Base-by-base conservation (phyloP, 1,140 invertebrate genomes). In the Lanistes nyassanus region DNA sequence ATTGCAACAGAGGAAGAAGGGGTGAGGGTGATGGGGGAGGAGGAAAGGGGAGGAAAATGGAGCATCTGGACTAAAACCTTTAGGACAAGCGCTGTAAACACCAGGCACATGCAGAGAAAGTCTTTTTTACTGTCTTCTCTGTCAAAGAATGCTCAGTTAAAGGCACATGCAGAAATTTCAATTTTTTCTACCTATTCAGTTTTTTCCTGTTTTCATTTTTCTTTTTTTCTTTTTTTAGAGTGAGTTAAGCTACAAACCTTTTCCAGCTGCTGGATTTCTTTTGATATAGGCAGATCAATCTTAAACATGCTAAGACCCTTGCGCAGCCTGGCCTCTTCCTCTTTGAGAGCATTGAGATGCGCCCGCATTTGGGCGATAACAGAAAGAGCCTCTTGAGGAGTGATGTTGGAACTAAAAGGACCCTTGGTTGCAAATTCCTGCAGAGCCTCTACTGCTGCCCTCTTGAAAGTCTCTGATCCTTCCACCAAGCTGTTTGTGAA, bases 291-390 rank as follows among this genome's bases (percentile, higher is more conserved):
- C 39, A 93, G 91, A 81, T 92, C 93, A 60, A 94, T 92, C 66
- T 93, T 93, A 86, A 96, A 96, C 51, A 95, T 92, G 11, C 89
- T 90, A 58, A 95, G 89, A 80, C 94, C 93, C 72, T 91, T 89
- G 77, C 92, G 91, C 37, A 95, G 89, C 62, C 91, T 87, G 64
- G 90, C 89, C 84, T 95, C 94, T 83, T 92, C 92, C 37, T 91
- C 90, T 83, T 92, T 92, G 31, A 95, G 88, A 1, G 89, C 88
- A 34, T 92, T 88, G 6, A 94, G 87, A 82, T 93, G 90, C 3
- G 90, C 88, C 81, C 91, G 89, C 69, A 93, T 92, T 36, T 90
- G 88, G 53, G 88, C 88, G 21, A 96, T 86, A 84, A 92, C 92
- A 9, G 88, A 87, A 29, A 94, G 83, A 6, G 94, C 94, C 68